Base-by-base conservation (phyloP, 2,797 vertebrate genomes). In the Chanos chanos region DNA sequence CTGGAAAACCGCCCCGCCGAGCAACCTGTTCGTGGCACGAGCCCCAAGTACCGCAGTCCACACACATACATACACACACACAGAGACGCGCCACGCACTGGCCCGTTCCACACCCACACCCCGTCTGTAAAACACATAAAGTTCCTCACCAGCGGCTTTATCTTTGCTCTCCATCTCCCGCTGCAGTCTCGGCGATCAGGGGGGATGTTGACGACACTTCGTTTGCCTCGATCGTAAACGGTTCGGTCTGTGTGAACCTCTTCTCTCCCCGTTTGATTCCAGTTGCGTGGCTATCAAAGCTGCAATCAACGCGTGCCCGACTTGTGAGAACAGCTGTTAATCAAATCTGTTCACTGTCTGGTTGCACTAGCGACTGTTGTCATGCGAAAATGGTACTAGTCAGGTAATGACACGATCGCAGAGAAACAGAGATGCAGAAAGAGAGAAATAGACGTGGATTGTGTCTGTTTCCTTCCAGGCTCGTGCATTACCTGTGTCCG, bases 121-220 rank as follows among this genome's bases (percentile, higher is more conserved):
- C 13, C 37, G 30, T 33, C 21, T 24, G 8, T 36, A 50, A 71
- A 66, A 55, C 71, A 39, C 47, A 51, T 15, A 62, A 62, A 70
- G 73, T 70, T 53, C 22, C 77, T 75, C 68, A 75, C 74, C 60
- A 66, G 68, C 72, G 61, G 64, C 52, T 74, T 84, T 77, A 60
- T 76, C 73, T 75, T 82, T 76, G 67, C 21, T 76, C 64, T 82
- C 91, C 91, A 91, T 92, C 72, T 83, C 87, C 76, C 83, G 82
- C 72, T 77, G 74, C 82, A 83, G 82, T 72, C 74, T 69, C 68
- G 78, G 81, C 84, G 85, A 81, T 88, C 84, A 80, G 59, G 56
- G 54, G 85, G 54, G 87, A 89, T 84, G 89, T 86, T 75, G 74
- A 71, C 40, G 61, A 57, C 48, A n/a, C n/a, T n/a, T n/a, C n/a